A percentile compares a stretch with the other conserved stretches of the same genome.
Conservation (phyloP, 1,140 invertebrate genomes). For the Leptopilina clavipes region DNA sequence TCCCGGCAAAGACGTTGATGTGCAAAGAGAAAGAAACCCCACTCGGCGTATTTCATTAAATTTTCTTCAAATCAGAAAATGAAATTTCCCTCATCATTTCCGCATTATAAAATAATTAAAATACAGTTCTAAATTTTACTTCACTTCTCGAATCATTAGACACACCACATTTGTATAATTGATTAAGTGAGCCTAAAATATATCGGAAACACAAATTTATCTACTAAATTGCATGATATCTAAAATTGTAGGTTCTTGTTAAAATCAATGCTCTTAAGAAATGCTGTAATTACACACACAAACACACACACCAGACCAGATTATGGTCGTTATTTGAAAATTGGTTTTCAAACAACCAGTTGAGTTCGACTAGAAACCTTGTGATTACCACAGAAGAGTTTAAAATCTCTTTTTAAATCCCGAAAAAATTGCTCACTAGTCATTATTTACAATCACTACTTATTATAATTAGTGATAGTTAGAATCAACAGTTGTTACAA, state of each 20-base stretch:
- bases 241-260: neutral
- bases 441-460: too few relatives aligned
- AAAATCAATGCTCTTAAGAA: neutral
- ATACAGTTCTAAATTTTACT: neutral
- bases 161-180: too few relatives aligned
- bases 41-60: too few relatives aligned
- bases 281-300: neutral
- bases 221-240: neutral
- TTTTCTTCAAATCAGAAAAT: neutral
- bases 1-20: neutral
- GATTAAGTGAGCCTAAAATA: too few relatives aligned
- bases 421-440: neutral
- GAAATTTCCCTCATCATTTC: neutral
- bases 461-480: too few relatives aligned
- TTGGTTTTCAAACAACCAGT: neutral
- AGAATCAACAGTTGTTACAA: too few relatives aligned
- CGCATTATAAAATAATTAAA: neutral
- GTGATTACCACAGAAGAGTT: neutral
- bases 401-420: neutral
- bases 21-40: neutral
- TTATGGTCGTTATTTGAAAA: conserved; percentile 3
- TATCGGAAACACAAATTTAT: neutral
- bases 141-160: too few relatives aligned
- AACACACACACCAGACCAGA: neutral
- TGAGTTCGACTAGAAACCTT: neutral